Percentiles rank a stretch among this genome's conserved stretches.
Conservation (phyloP, 1,140 invertebrate genomes). For the Papilio polytes region DNA sequence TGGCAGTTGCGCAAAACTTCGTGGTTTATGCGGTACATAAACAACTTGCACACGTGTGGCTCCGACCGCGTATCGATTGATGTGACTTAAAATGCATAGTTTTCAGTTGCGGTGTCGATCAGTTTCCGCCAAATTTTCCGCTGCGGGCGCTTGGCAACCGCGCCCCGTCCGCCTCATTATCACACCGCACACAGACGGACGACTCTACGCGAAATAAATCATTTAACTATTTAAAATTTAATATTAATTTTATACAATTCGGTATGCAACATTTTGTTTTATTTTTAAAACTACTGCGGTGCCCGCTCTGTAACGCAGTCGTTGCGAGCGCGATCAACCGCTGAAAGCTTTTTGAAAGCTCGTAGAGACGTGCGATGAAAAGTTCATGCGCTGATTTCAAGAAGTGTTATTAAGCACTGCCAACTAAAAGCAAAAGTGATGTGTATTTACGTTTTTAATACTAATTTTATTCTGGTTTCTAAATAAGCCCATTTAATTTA, state of each 20-base stretch:
- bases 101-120: constrained; percentile 72
- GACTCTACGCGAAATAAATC: constrained; percentile 40
- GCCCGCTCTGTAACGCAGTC: constrained; percentile 52
- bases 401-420: constrained; percentile 56
- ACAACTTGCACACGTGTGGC: constrained; percentile 72
- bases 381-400: constrained; percentile 64
- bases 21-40: constrained; percentile 80
- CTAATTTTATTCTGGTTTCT: constrained; percentile 23
- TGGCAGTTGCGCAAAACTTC: constrained; percentile 75
- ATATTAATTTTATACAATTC: constrained; percentile 34
- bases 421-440: constrained; percentile 54
- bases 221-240: constrained; percentile 32
- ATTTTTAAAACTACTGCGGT: constrained; percentile 17
- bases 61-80: constrained; percentile 75
- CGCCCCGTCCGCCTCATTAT: constrained; percentile 57
- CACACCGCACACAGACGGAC: constrained; percentile 43
- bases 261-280: constrained; percentile 7
- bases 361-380: constrained; percentile 67
- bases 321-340: constrained; percentile 65
- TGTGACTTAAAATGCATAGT: constrained; percentile 78
- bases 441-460: constrained; percentile 32
- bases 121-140: constrained; percentile 73
- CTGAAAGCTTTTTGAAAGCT: constrained; percentile 81
- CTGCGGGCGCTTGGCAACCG: constrained; percentile 71
- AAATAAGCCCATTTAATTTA: not conserved